These are phyloP conservation scores for Andrena dorsata DNA, from an alignment of 2,888 invertebrate species.

Conservation along the genomic window DNA sequence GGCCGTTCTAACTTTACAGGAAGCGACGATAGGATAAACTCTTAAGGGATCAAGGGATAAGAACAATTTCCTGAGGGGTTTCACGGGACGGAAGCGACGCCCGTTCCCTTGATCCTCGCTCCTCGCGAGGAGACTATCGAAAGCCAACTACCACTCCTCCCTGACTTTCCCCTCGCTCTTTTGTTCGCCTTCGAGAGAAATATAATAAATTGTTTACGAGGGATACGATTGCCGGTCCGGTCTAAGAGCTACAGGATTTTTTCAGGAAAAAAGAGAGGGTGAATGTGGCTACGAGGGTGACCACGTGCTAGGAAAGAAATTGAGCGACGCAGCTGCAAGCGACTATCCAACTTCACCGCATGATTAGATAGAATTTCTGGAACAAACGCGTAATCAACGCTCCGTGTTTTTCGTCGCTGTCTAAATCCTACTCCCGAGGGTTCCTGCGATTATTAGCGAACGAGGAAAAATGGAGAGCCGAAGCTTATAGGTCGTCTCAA, in stretches of 20 bases:
- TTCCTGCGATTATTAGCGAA: not conserved
- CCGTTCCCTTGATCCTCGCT: constrained; percentile 68
- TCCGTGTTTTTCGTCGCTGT: not conserved
- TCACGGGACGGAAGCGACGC: constrained; percentile 72
- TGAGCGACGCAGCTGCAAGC: constrained; percentile 17
- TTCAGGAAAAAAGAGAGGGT: no score
- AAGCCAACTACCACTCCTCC: constrained; percentile 31
- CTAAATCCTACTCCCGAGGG: not conserved
- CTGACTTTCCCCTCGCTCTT: not conserved
- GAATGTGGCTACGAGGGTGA: not conserved
- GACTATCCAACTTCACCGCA: not conserved
- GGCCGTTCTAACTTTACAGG: constrained; percentile 63
- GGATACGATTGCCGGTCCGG: no score
- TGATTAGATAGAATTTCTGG: constrained; percentile 8
- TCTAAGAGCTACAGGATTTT: no score
- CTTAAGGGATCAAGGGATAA: constrained; percentile 77
- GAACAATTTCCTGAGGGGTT: constrained; percentile 76
- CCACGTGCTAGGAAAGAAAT: constrained; percentile 18
- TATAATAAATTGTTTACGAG: not conserved
- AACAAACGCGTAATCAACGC: not conserved
- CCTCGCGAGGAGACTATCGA: constrained; percentile 60
- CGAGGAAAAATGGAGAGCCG: not conserved
- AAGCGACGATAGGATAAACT: constrained; percentile 76
- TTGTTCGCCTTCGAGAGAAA: not conserved
- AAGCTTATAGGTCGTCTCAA: not conserved